phyloP scores from a whole-genome alignment of 2,888 invertebrate genomes.

The Polia nebulosa region DNA sequence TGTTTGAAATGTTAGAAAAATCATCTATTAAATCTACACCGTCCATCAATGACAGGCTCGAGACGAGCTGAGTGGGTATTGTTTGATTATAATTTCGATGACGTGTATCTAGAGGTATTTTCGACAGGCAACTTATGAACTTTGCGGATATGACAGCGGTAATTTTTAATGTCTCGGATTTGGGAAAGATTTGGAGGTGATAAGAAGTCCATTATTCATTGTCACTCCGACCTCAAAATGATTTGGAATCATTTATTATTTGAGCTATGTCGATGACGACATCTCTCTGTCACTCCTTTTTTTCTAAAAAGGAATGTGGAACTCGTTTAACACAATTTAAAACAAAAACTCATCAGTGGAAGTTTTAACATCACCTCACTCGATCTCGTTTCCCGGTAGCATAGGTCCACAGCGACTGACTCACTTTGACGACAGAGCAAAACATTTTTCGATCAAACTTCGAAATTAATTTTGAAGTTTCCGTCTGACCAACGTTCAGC shows the following conservation, averaged over 20 bases:
- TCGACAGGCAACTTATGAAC: slow-evolving; percentile 45
- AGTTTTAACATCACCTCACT: slow-evolving; percentile 54
- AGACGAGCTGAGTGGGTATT: slow-evolving; percentile 63
- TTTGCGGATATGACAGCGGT: slow-evolving; percentile 55
- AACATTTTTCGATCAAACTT: slow-evolving; percentile 88
- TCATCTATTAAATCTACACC: slow-evolving; percentile 80
- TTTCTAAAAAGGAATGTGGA: background rate
- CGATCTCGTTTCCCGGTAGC: slow-evolving; percentile 47
- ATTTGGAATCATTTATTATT: slow-evolving; percentile 27
- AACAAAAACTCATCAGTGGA: slow-evolving; percentile 50
- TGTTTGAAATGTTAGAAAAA: slow-evolving; percentile 86
- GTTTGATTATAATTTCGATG: slow-evolving; percentile 61
- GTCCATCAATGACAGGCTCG: slow-evolving; percentile 72
- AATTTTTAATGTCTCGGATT: slow-evolving; percentile 41
- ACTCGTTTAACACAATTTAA: slow-evolving; percentile 36
- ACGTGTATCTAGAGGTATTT: slow-evolving; percentile 47
- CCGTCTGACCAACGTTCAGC: slow-evolving; percentile 78
- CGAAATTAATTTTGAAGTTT: slow-evolving; percentile 87
- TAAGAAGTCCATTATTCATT: slow-evolving; percentile 33
- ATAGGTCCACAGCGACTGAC: slow-evolving; percentile 60
- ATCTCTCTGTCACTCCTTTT: background rate
- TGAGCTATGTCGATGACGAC: background rate
- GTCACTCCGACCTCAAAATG: slow-evolving; percentile 18
- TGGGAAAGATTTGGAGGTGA: slow-evolving; percentile 25
- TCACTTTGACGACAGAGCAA: slow-evolving; percentile 76